Evolutionary conservation across 1,140 invertebrate species (phyloP).

Genomic region (Sycophaga agraensis): DNA sequence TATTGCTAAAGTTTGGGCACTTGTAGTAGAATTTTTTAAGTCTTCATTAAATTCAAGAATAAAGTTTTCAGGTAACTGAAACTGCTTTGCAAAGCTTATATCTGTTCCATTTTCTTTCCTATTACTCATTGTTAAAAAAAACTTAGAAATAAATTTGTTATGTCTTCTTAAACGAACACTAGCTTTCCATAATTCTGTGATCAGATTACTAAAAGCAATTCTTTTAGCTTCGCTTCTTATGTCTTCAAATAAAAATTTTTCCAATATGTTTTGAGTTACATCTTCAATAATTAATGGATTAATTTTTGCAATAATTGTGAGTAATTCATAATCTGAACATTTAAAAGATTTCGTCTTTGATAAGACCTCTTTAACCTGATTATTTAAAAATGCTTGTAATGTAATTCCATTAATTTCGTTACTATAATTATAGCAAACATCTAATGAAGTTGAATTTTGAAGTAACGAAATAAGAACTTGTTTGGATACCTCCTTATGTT

Average conservation of each 20-base stretch:
- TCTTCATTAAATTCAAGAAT: constrained; percentile 11
- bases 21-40: constrained; percentile 19
- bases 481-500: constrained; percentile 29
- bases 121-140: constrained; percentile 28
- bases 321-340: constrained; percentile 35
- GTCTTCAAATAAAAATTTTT: constrained; percentile 37
- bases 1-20: constrained; percentile 18
- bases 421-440: constrained; percentile 41
- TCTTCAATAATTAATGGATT: constrained; percentile 49
- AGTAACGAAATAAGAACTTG: constrained; percentile 34
- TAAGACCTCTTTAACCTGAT: constrained; percentile 39
- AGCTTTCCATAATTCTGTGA: constrained; percentile 35
- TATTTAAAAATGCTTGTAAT: constrained; percentile 40
- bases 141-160: constrained; percentile 37
- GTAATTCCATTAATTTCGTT: constrained; percentile 37
- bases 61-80: constrained; percentile 18
- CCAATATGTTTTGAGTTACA: constrained; percentile 37
- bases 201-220: constrained; percentile 33
- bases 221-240: constrained; percentile 19
- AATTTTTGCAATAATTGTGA: constrained; percentile 38
- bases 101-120: constrained; percentile 12
- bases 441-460: constrained; percentile 32
- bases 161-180: constrained; percentile 34
- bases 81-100: neutral
- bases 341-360: constrained; percentile 24